Conservation (phyloP, 2,113 vertebrate genomes). For the Apodemus speciosus region DNA sequence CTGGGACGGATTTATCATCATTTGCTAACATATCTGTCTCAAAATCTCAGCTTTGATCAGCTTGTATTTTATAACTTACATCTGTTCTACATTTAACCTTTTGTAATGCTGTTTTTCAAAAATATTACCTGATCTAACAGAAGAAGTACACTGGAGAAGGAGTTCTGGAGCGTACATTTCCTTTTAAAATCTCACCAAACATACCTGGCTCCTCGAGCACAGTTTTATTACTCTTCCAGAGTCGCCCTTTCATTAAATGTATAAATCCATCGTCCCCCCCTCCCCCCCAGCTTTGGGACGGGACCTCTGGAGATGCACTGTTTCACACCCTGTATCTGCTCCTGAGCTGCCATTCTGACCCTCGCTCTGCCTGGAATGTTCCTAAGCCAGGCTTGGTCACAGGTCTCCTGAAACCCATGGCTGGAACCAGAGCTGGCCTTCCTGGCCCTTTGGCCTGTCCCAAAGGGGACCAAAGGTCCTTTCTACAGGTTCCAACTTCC, state of each 20-base stretch:
- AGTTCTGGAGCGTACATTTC: constrained; percentile 67
- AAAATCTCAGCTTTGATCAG: constrained; percentile 97
- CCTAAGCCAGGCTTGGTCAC: background rate
- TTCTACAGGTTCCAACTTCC: background rate
- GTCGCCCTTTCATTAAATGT: constrained; percentile 54
- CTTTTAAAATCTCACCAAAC: constrained; percentile 11
- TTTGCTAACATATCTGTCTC: constrained; percentile 97
- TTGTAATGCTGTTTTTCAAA: constrained; percentile 95
- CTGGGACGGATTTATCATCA: constrained; percentile 99
- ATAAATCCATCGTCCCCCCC: constrained; percentile 22
- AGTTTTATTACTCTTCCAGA: constrained; percentile 49
- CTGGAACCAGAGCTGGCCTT: background rate
- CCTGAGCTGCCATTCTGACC: background rate
- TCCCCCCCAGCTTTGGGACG: background rate
- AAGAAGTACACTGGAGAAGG: constrained; percentile 87
- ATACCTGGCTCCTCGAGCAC: constrained; percentile 37
- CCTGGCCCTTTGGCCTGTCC: background rate
- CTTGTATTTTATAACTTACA: constrained; percentile 98
- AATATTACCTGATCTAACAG: constrained; percentile 93
- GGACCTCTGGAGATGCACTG: background rate
- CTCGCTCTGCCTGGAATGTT: background rate
- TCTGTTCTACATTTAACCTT: constrained; percentile 99
- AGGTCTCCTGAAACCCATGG: background rate
- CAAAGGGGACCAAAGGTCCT: background rate
- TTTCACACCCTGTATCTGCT: background rate